phyloP scores from a whole-genome alignment of 1,140 invertebrate species.

The Drosophila bifasciata region DNA sequence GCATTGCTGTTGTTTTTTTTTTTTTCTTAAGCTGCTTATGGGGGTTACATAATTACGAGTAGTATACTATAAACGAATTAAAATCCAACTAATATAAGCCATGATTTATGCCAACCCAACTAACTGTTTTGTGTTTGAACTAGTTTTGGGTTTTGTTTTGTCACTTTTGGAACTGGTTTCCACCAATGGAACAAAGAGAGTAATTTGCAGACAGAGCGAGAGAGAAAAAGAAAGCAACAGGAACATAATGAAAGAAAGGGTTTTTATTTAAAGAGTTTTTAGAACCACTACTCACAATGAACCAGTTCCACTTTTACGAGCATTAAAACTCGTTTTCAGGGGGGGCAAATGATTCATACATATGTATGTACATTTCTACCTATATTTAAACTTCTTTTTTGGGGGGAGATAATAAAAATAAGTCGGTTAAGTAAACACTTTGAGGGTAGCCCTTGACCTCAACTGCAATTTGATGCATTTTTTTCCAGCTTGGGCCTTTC shows the following conservation, averaged over 20 bases:
- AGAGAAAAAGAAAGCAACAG: too few relatives aligned
- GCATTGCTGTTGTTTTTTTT: constrained; percentile 25
- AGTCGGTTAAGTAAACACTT: constrained; percentile 39
- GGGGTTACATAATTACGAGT: constrained; percentile 32
- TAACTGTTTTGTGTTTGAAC: not conserved
- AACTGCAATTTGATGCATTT: constrained; percentile 70
- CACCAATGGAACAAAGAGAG: too few relatives aligned
- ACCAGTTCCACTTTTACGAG: not conserved
- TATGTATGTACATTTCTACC: too few relatives aligned
- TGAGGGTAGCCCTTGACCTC: constrained; percentile 58
- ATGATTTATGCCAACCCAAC: not conserved
- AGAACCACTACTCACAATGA: too few relatives aligned
- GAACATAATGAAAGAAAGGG: too few relatives aligned
- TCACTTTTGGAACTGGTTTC: too few relatives aligned
- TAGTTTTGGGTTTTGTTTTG: not conserved
- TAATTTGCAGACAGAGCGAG: too few relatives aligned
- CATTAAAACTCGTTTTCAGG: constrained; percentile 23
- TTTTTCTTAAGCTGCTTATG: constrained; percentile 51
- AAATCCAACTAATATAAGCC: constrained; percentile 27
- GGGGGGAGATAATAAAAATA: constrained; percentile 18
- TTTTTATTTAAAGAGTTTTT: too few relatives aligned
- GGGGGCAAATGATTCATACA: constrained; percentile 23
- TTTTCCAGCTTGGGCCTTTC: constrained; percentile 38
- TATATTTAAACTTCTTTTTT: not conserved
- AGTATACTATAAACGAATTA: constrained; percentile 35